Evolutionary conservation across 2,888 invertebrate genomes (phyloP), one percentile per base, ranked within the genome.

Genomic region (Venustoraphidia nigricollis): DNA sequence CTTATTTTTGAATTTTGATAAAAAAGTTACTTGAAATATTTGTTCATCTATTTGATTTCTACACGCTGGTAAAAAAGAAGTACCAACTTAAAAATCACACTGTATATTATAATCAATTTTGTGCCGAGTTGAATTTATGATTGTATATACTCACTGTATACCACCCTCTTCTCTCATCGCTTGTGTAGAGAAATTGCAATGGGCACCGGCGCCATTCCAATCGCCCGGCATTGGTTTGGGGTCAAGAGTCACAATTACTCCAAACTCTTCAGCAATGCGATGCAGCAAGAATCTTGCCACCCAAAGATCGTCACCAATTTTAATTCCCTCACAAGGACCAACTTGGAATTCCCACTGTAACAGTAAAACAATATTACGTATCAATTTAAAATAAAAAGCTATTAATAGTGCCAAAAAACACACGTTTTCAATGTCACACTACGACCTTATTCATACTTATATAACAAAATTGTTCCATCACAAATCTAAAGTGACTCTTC

Each of bases 161-260:
- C 93, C 91, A 55, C 86, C 87, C 3, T 87, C 83, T 42, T 84
- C 81, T 46, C 96, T 75, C 96, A 96, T 97, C 40, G 75, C 73
- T 62, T 84, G 81, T 0, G 96, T 97, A 9, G 94, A 95, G 72
- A 93, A 95, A 70, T 97, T 97, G 50, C 89, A 89, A 64, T 97
- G 96, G 1, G 93, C 94, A 1, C 96, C 96, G 43, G 96, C 91
- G 5, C 94, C 94, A 64, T 94, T 94, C 94, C 94, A 94, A 64
- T 90, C 85, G 34, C 88, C 84, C 14, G 74, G 72, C 70, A 85
- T 79, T 2, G 85, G 85, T 61, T 86, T 86, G 2, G 85, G 85
- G 58, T 87, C 85, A 51, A 86, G 66, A 0, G 82, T 80, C 1
- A 82, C 82, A 36, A 84, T 79, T 39, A 89, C 82, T 8, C 91